A percentile compares a stretch with the other conserved stretches of the same genome.
Evolutionary conservation across 2,113 vertebrate species (phyloP).

Genomic region (Cranoglanis bouderius): DNA sequence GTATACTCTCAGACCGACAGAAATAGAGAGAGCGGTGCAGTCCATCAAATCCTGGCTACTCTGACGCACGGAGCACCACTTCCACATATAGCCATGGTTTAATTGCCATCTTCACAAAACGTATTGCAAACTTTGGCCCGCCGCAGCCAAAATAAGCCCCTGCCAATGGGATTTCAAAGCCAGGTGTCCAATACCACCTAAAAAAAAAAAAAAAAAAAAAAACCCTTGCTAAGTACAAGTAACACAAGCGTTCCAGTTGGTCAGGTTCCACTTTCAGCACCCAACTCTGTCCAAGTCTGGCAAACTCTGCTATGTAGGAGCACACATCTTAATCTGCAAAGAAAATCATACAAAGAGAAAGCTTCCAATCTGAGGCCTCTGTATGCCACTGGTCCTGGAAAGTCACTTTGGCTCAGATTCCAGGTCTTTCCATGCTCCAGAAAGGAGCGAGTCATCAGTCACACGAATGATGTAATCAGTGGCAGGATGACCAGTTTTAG

Average conservation of each 20-base stretch:
- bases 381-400: constrained; percentile 9
- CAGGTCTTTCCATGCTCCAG: constrained; percentile 4
- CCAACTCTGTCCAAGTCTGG: constrained; percentile 47
- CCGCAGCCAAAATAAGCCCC: background rate
- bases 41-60: background rate
- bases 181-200: background rate
- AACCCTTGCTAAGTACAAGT: background rate
- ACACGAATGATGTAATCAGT: constrained; percentile 23
- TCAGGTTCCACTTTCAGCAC: constrained; percentile 14
- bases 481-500: background rate
- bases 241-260: constrained; percentile 10
- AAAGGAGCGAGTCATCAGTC: constrained; percentile 18
- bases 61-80: background rate
- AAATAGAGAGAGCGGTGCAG: background rate
- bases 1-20: background rate
- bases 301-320: constrained; percentile 31
- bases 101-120: background rate
- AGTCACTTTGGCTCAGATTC: background rate
- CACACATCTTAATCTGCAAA: constrained; percentile 41
- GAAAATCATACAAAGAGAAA: constrained; percentile 36
- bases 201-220: background rate
- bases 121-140: background rate
- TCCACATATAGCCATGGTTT: background rate
- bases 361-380: constrained; percentile 20
- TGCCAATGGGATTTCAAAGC: background rate